phyloP scores from a whole-genome alignment of 1,140 invertebrate species.

The Alviniconcha marisindica region DNA sequence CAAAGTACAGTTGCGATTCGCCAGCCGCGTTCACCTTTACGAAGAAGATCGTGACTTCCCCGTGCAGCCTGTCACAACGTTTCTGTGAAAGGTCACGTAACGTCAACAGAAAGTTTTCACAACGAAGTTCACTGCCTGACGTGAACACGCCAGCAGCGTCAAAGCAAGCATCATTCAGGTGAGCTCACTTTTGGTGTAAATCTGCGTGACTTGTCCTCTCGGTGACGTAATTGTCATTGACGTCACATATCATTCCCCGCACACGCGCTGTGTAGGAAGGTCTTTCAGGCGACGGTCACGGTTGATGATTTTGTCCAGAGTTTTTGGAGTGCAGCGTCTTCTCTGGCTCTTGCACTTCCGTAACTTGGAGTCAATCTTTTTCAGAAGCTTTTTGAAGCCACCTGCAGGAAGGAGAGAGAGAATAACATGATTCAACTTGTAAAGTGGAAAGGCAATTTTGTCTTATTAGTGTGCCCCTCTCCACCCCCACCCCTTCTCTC shows the following conservation, averaged over 20 bases:
- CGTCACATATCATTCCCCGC: neutral
- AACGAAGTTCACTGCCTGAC: too few species aligned
- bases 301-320: constrained; percentile 26
- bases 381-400: constrained; percentile 33
- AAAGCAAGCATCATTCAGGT: too few species aligned
- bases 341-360: neutral
- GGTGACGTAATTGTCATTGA: neutral
- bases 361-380: constrained; percentile 19
- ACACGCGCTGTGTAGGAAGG: constrained; percentile 11
- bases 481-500: neutral
- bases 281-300: constrained; percentile 21
- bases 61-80: too few species aligned
- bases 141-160: too few species aligned
- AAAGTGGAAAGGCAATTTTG: neutral
- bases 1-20: too few species aligned
- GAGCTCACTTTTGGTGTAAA: too few species aligned
- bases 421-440: neutral
- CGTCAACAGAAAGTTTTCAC: too few species aligned
- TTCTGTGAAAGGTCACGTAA: too few species aligned
- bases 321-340: neutral
- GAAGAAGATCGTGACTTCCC: too few species aligned
- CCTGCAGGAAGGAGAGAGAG: neutral
- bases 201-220: too few species aligned
- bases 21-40: too few species aligned
- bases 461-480: neutral